Evolutionary conservation across 2,113 vertebrate species (phyloP), one percentile per base, ranked within the genome.

Genomic region (Vulpes ferrilata): DNA sequence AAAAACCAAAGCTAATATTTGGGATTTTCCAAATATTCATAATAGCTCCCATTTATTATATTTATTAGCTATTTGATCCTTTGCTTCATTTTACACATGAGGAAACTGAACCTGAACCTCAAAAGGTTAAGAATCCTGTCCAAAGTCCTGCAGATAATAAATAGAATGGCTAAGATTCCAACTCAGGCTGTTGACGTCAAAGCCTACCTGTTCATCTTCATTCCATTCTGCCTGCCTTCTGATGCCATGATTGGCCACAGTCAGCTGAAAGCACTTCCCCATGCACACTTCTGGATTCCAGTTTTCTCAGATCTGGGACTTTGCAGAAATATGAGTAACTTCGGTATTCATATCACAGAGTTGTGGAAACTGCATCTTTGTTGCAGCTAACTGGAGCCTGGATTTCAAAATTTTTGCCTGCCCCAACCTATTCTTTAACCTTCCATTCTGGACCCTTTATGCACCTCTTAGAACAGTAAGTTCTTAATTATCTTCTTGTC

Each of bases 91-190:
- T 84, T 74, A 22, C 62, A 79, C 1, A 55, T 20, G 11, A 97
- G 48, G 23, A 95, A 91, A 85, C 43, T 43, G 43, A 43, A 43
- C 43, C 32, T 85, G 43, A 76, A 76, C 62, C 13, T 69, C 30
- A 27, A 91, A 43, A 76, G 84, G 12, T 71, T 88, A 57, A 51
- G 38, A 90, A 74, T 84, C 43, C 96, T 94, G 55, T 43, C 84
- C 59, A 78, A 85, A 88, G 82, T 78, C 59, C 19, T 0, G 2
- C 5, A 2, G n/a, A 51, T 90, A 94, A 79, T 76, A 91, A 80
- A 93, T 60, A 96, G 57, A 95, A 95, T 60, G 64, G 53, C n/a
- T 27, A 51, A 93, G 78, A 95, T 87, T 92, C 93, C 93, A 87
- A 64, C 32, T 87, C 22, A 32, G 43, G 27, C 59, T 88, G 57